A percentile compares a stretch with the other conserved stretches of the same genome.
These are phyloP conservation scores for Copidosoma aretas DNA, from an alignment of 2,888 invertebrate species.

Conservation along the genomic window DNA sequence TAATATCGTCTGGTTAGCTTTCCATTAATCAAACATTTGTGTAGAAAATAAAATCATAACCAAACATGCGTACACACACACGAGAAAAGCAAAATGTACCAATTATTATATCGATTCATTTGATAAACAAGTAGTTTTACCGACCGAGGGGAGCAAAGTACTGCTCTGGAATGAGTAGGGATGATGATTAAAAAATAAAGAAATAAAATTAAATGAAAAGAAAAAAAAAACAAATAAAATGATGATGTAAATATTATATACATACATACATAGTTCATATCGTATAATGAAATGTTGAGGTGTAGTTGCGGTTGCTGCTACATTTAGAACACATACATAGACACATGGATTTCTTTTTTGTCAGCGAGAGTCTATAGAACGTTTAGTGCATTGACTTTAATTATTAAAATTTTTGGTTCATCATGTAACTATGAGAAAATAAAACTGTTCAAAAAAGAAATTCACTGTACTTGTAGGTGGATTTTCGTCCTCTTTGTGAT, in stretches of 20 bases:
- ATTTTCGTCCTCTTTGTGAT: conserved; percentile 39
- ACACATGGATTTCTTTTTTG: conserved; percentile 17
- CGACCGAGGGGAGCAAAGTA: conserved; percentile 27
- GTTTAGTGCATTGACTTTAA: not conserved
- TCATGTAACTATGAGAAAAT: conserved; percentile 18
- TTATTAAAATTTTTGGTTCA: not conserved
- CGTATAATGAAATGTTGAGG: conserved; percentile 25
- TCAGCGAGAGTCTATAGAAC: not conserved
- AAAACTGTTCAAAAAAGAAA: conserved; percentile 12
- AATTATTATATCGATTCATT: conserved; percentile 43
- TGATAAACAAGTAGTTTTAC: conserved; percentile 37
- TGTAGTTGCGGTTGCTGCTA: conserved; percentile 28
- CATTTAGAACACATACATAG: conserved; percentile 1
- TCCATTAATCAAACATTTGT: conserved; percentile 28
- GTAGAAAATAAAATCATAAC: conserved; percentile 6
- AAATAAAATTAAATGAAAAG: not conserved
- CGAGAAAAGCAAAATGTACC: conserved; percentile 15
- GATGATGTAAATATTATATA: conserved; percentile 38
- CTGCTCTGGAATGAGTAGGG: conserved; percentile 19
- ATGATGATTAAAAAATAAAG: not conserved
- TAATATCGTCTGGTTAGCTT: conserved; percentile 45
- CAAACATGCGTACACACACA: not conserved
- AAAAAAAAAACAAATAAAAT: conserved; percentile 15
- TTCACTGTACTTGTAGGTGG: conserved; percentile 24
- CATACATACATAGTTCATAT: conserved; percentile 23